Evolutionary conservation across 53 echinoderm and acorn worm genomes (phyloP).

Genomic region (Pentamera pediparva): DNA sequence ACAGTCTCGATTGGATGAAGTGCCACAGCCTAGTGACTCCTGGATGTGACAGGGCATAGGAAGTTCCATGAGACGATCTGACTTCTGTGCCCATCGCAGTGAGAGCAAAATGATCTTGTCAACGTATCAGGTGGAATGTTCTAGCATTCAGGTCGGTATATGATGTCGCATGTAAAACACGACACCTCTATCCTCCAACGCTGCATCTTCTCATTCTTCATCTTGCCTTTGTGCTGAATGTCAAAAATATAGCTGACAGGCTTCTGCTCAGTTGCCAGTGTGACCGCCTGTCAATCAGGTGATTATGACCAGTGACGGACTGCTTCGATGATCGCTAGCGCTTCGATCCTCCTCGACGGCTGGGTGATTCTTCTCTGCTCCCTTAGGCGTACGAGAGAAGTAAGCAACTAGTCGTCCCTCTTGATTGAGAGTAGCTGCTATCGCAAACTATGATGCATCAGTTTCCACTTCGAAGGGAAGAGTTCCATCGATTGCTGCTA

Average conservation of each 20-base stretch:
- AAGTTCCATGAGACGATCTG: constrained; percentile 7
- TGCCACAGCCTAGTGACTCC: constrained; percentile 38
- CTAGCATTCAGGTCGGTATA: constrained; percentile 10
- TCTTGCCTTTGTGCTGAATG: constrained; percentile 36
- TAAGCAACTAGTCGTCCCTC: constrained; percentile 24
- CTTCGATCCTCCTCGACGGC: constrained; percentile 29
- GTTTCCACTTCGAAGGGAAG: constrained; percentile 36
- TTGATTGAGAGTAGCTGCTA: constrained; percentile 25
- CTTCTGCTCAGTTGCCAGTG: constrained; percentile 30
- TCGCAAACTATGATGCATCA: constrained; percentile 16
- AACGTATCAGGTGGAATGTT: constrained; percentile 29
- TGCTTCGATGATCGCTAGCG: constrained; percentile 24
- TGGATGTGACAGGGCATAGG: constrained; percentile 21
- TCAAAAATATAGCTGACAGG: constrained; percentile 34
- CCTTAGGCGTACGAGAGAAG: constrained; percentile 9
- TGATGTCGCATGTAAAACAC: constrained; percentile 27
- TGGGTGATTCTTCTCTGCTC: constrained; percentile 31
- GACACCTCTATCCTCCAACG: constrained; percentile 32
- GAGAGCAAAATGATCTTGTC: constrained; percentile 32
- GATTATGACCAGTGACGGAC: constrained; percentile 30
- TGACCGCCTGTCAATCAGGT: constrained; percentile 21
- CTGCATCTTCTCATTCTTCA: constrained; percentile 31
- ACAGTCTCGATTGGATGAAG: constrained; percentile 20
- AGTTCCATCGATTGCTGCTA: constrained; percentile 24
- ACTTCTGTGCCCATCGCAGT: neutral